Base-by-base conservation (phyloP, 1,140 invertebrate species). In the Pogonomyrmex barbatus region DNA sequence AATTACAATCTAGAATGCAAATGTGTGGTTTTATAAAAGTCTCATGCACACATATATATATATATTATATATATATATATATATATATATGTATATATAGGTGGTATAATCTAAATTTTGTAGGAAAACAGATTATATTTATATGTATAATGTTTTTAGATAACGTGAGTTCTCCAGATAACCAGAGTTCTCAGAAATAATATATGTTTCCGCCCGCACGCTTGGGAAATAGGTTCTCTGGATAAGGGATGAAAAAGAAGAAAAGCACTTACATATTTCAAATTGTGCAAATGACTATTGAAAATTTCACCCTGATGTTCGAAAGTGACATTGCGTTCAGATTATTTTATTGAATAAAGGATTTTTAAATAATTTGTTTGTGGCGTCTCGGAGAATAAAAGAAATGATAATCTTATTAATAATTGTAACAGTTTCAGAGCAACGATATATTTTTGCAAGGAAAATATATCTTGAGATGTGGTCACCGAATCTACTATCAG, bases 211-310 rank as follows among this genome's bases (percentile, higher is more conserved):
- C n/a, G 12, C 50, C 14, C n/a, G 39, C 60, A 12, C 24, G 24
- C n/a, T 75, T 42, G 54, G 30, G 39, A 56, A 56, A 75, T 56
- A 75, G 30, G n/a, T 75, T 36, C 4, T 10, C 33, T 24, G n/a
- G 33, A 75, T 75, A 75, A 75, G n/a, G n/a, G 14, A 36, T 39
- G 50, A 39, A 39, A 56, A 73, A 60, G 58, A 60, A 30, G 58
- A 33, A 56, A 71, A 54, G 14, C 33, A 36, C 33, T 67, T 67
- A 39, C 50, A 75, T 75, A 56, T 56, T 75, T 75, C 10, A 75
- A 54, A 73, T 56, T 75, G 33, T 75, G 33, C 50, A 36, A 4
- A 75, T 24, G 70, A 10, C 12, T 42, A 36, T 8, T 75, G 50
- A 75, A 54, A 75, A 75, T 24, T 75, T 75, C 39, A 36, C 5